Evolutionary conservation across 2,888 invertebrate genomes (phyloP), one percentile per base, ranked within the genome.

Genomic region (Meiosimyza platycephala): DNA sequence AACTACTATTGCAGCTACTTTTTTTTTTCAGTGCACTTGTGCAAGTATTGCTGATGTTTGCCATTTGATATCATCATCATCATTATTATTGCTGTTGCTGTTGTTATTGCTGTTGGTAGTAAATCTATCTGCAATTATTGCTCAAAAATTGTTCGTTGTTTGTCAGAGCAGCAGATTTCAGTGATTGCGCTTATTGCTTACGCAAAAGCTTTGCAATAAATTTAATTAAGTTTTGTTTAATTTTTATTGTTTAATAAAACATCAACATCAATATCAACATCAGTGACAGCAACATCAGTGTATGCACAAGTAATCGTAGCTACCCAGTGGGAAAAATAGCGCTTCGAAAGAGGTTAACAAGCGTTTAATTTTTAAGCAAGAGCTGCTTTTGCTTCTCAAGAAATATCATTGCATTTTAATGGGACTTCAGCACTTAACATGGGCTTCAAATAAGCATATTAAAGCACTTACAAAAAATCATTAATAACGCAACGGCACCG

Each of bases 191-290:
- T 11, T 63, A 15, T 33, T 15, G 47, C 54, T 72, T 72, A 72
- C 65, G 71, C 71, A 71, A 71, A 63, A 40, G 50, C 50, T 60
- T 67, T 72, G 66, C 62, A 52, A 72, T 72, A 72, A 72, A 72
- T 72, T 66, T 72, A 62, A 60, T 72, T 72, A 66, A 52, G 57
- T 28, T 67, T 72, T 72, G 33, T 66, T 67, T 54, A 67, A 67
- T 67, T 70, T 70, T 70, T 70, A 70, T 63, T 52, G 63, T 70
- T 70, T 62, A 70, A 63, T 63, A 33, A 18, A 47, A 28, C 18
- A 55, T 40, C 40, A 47, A 67, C 55, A 47, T 40, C 55, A 28
- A 59, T n/a, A 55, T 28, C 48, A 59, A 47, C 50, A 22, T 9
- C 28, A 47, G 15, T 59, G 22, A 48, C 47, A 55, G 18, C 52